These are phyloP conservation scores for Thalassophryne amazonica DNA, from an alignment of 2,797 vertebrate species.

Conservation along the genomic window DNA sequence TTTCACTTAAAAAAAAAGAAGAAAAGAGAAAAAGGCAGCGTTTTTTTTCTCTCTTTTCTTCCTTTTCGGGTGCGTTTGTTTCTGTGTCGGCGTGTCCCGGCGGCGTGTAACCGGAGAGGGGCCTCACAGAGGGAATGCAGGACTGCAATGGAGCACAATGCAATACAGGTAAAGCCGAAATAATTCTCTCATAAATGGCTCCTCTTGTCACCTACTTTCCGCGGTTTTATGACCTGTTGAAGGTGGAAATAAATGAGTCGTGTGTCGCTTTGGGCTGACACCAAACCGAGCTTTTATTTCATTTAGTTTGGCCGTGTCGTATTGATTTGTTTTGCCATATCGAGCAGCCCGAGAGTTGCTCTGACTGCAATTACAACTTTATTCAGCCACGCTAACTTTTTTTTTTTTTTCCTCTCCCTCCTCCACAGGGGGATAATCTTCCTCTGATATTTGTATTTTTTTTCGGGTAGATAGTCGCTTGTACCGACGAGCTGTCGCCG, in stretches of 20 bases:
- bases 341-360: conserved; percentile 47
- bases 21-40: neutral
- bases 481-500: conserved; percentile 1
- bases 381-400: conserved; percentile 69
- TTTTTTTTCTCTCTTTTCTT: neutral
- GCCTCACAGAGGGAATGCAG: conserved; percentile 79
- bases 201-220: neutral
- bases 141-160: conserved; percentile 85
- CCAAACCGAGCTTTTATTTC: conserved; percentile 2
- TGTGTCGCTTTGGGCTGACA: conserved; percentile 2
- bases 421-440: conserved; percentile 4
- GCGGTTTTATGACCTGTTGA: conserved; percentile 15
- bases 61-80: conserved; percentile 67
- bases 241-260: conserved; percentile 15
- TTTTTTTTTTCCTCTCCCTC: conserved; percentile 4
- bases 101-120: conserved; percentile 82
- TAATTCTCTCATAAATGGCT: conserved; percentile 50
- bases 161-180: conserved; percentile 80
- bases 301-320: conserved; percentile 54
- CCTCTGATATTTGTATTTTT: conserved; percentile 20
- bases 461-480: neutral
- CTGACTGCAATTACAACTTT: conserved; percentile 70
- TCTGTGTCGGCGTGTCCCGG: conserved; percentile 79
- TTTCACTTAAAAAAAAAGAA: conserved; percentile 51
- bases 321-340: conserved; percentile 74